Percentiles rank a stretch among this genome's conserved stretches.
Evolutionary conservation across 2,797 vertebrate genomes (phyloP).

Genomic region (Coracias cyanogaster): DNA sequence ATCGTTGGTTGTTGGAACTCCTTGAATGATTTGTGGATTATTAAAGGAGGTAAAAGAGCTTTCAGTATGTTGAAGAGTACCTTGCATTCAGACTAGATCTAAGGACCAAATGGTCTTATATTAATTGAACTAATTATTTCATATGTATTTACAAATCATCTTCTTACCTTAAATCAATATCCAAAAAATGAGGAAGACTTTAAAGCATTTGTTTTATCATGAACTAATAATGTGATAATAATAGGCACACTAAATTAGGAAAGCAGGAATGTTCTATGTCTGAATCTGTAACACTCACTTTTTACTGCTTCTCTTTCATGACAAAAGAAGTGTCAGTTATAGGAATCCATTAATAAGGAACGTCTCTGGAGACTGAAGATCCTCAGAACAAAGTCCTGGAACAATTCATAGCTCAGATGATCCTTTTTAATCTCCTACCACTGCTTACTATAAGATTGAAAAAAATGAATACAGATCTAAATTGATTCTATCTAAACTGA

Average conservation of each 20-base stretch:
- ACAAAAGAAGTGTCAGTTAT: not conserved
- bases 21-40: not conserved
- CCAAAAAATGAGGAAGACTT: not conserved
- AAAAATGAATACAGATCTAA: not conserved
- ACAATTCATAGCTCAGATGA: not conserved
- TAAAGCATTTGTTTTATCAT: not conserved
- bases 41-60: not conserved
- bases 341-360: not conserved
- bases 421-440: not conserved
- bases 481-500: not conserved
- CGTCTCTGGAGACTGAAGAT: not conserved
- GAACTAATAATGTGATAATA: not conserved
- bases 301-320: not conserved
- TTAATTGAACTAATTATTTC: not conserved
- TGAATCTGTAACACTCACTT: not conserved
- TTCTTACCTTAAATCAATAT: not conserved
- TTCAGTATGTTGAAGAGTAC: fast-evolving
- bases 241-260: not conserved
- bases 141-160: not conserved
- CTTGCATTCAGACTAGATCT: not conserved
- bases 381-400: constrained; percentile 13
- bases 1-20: not conserved
- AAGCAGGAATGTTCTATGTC: not conserved
- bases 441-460: not conserved
- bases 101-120: not conserved